These are phyloP conservation scores for Drosophila bifasciata DNA, from an alignment of 1,140 invertebrate species.

Conservation along the genomic window DNA sequence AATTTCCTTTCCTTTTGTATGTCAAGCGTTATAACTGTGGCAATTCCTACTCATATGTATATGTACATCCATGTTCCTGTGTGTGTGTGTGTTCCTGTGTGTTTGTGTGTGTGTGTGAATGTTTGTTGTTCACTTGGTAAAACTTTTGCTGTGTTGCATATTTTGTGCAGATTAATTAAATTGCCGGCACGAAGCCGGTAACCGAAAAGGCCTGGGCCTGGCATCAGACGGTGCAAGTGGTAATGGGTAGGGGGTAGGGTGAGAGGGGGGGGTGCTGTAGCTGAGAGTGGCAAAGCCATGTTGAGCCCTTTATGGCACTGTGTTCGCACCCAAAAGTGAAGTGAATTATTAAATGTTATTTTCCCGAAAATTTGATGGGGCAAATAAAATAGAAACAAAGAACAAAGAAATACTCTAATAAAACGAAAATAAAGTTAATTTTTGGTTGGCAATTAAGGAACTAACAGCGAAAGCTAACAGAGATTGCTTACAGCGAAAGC, in stretches of 20 bases:
- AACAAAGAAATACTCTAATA: constrained; percentile 28
- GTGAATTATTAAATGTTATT: constrained; percentile 60
- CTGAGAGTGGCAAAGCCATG: background rate
- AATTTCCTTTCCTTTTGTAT: constrained; percentile 23
- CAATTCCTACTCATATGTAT: constrained; percentile 43
- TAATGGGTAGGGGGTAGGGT: background rate
- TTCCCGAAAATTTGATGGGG: constrained; percentile 45
- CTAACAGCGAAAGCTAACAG: background rate
- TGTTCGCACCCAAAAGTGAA: constrained; percentile 44
- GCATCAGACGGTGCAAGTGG: background rate
- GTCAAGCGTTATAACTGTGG: constrained; percentile 71
- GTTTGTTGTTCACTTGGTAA: constrained; percentile 45
- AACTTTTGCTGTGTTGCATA: constrained; percentile 79
- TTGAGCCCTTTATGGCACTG: constrained; percentile 37
- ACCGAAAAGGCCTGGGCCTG: constrained; percentile 6
- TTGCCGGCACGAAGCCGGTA: constrained; percentile 66
- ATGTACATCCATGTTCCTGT: constrained; percentile 9
- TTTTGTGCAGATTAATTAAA: constrained; percentile 81
- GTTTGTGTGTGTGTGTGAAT: constrained; percentile 27
- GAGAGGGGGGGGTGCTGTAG: background rate
- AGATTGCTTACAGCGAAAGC: no score
- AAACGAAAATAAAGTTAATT: constrained; percentile 20
- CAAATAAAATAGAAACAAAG: constrained; percentile 20
- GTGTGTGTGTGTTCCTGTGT: constrained; percentile 32
- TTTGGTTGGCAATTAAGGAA: constrained; percentile 40